Percentiles rank a stretch among this genome's conserved stretches.
phyloP scores from a whole-genome alignment of 2,888 invertebrate genomes.

The Zeuzera pyrina region DNA sequence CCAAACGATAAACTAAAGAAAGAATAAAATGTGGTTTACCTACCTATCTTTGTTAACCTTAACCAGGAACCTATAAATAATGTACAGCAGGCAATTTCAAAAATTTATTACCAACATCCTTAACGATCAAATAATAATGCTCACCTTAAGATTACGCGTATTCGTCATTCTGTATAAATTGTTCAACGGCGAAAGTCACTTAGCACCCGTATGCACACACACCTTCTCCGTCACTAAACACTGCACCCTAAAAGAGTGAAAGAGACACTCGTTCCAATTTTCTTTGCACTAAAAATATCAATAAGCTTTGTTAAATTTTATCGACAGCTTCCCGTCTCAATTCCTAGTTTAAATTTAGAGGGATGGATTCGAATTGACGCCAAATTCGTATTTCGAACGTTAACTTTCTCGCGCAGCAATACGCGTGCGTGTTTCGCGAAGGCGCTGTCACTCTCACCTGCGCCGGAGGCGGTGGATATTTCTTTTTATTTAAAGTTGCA shows the following conservation, averaged over 20 bases:
- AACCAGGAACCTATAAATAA: no score
- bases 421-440: constrained; percentile 35
- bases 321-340: constrained; percentile 12
- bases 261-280: constrained; percentile 8
- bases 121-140: constrained; percentile 5
- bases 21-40: no score
- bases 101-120: no score
- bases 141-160: constrained; percentile 50
- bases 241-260: constrained; percentile 23
- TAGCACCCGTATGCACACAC: constrained; percentile 28
- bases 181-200: constrained; percentile 56
- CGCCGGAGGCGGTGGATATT: constrained; percentile 33
- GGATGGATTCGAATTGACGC: constrained; percentile 27
- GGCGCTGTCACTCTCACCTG: constrained; percentile 61
- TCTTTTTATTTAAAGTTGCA: constrained; percentile 58
- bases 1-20: no score
- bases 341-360: constrained; percentile 12
- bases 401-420: constrained; percentile 40
- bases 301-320: constrained; percentile 14
- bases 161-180: constrained; percentile 44
- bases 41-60: no score
- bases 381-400: constrained; percentile 27
- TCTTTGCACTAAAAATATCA: constrained; percentile 15
- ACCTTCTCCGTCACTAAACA: constrained; percentile 38
- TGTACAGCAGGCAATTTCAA: no score